Evolutionary conservation across 2,888 invertebrate species (phyloP), one percentile per base, ranked within the genome.

Genomic region (Miltochrista miniata): DNA sequence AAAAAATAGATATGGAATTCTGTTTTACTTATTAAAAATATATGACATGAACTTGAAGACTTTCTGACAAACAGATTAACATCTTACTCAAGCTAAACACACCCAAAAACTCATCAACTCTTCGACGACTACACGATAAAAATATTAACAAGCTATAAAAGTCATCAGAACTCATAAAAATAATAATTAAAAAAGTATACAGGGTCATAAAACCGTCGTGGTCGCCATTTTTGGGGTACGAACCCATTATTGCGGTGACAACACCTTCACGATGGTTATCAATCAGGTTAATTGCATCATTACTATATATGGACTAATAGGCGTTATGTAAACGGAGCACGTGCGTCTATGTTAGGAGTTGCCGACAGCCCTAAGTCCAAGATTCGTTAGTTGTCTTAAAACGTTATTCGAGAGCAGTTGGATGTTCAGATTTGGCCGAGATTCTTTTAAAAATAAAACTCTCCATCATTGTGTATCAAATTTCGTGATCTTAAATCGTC

Each of bases 101-200:
- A 11, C 12, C 12, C 15, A 7, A 1, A 1, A 41, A 43, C 51
- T 48, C 54, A 24, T 24, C 18, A 4, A 24, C 3, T 24, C 2
- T 24, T 24, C 18, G 12, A 42, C 24, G 29, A 39, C 31, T 30
- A 34, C 18, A 48, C 33, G 24, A 54, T 40, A 48, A 51, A 49
- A 29, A 29, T 38, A 15, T 51, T 50, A 54, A 49, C 51, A 33
- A 37, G 30, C 42, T 35, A 40, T 39, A 50, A 41, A 24, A 50
- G 39, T 41, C 41, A 41, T 51, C 50, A 51, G 45, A 7, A 44
- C 51, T 65, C 56, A 45, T 68, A 65, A 68, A 64, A 61, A 54
- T 46, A 55, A 50, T 54, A 68, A 61, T 66, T 65, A 65, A 65
- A 59, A 13, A 56, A 49, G 12, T 48, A 43, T 37, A 44, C 43